These are phyloP conservation scores for Entelurus aequoreus DNA, from an alignment of 2,113 vertebrate species.

Conservation along the genomic window DNA sequence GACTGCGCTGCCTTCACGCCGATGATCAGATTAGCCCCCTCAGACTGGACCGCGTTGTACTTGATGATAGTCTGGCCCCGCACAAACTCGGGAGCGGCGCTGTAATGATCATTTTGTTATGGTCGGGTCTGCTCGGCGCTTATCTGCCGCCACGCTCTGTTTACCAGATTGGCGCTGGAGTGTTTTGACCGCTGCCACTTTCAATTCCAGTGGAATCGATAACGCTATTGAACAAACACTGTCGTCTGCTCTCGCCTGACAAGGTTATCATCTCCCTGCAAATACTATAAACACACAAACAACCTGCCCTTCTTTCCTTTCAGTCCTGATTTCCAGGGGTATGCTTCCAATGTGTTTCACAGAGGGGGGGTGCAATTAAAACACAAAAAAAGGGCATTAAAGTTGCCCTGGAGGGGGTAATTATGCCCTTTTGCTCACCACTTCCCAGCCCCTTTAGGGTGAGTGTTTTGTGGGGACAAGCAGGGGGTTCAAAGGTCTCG, in stretches of 20 bases:
- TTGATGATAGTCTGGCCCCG: constrained; percentile 24
- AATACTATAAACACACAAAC: constrained; percentile 39
- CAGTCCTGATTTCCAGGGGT: constrained; percentile 58
- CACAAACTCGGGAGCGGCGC: constrained; percentile 12
- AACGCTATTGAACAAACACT: constrained; percentile 51
- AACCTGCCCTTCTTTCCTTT: constrained; percentile 16
- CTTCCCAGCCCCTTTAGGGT: constrained; percentile 55
- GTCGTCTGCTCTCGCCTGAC: constrained; percentile 46
- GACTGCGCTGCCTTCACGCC: constrained; percentile 31
- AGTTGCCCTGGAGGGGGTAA: constrained; percentile 69
- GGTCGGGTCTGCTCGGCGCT: constrained; percentile 47
- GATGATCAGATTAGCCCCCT: constrained; percentile 53
- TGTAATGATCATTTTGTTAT: constrained; percentile 43
- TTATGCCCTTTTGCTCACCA: constrained; percentile 60
- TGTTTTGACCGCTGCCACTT: constrained; percentile 49
- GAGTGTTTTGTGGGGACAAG: constrained; percentile 16
- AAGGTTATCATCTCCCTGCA: constrained; percentile 49
- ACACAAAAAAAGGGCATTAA: constrained; percentile 73
- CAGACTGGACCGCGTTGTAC: background rate
- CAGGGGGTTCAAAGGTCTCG: constrained; percentile 55
- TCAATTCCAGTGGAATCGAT: constrained; percentile 56
- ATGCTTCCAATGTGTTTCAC: constrained; percentile 69
- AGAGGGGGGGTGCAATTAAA: constrained; percentile 71
- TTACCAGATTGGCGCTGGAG: constrained; percentile 51
- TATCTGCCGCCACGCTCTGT: constrained; percentile 55